Evolutionary conservation across 2,797 vertebrate species (phyloP), one percentile per base, ranked within the genome.

Genomic region (Lacerta bilineata): DNA sequence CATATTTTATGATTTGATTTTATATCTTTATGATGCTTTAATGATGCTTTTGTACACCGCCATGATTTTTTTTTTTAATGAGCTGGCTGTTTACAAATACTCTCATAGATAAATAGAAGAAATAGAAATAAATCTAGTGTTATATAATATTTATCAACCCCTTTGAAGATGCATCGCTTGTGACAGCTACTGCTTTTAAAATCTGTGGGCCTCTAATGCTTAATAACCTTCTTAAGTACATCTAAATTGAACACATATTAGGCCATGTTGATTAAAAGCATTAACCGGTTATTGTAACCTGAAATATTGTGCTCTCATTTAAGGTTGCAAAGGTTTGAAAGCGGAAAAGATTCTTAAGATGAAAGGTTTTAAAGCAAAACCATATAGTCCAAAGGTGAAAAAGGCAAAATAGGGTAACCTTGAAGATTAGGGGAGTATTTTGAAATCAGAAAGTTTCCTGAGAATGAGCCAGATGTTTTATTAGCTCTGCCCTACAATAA

Each of bases 171-270:
- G 90, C 93, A n/a, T 50, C 27, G 8, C 18, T 89, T 68, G 41
- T 81, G 59, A 64, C 55, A 80, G 90, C 89, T 95, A 92, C 94
- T 93, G 92, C 93, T 96, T 90, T 94, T 85, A 90, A 93, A 92
- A 80, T 90, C 3, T 29, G 43, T 86, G 85, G 87, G 93, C 87
- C 92, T 94, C 94, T 91, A 80, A 33, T 90, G 91, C 90, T 93
- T 93, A 94, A 94, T 92, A 92, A 87, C 89, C 69, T 80, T 91
- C 85, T 93, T 68, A 92, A 87, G 36, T 79, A 29, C 91, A 91
- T 93, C 91, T 93, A 95, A 95, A 95, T 93, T 95, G 90, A 92
- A 95, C n/a, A 91, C 94, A 92, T 93, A 94, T 94, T 95, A 95
- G 87, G 87, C 90, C 91, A 88, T 86, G 93, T 89, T 90, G 39